phyloP scores from a whole-genome alignment of 2,797 vertebrate genomes.

The Catharus ustulatus region DNA sequence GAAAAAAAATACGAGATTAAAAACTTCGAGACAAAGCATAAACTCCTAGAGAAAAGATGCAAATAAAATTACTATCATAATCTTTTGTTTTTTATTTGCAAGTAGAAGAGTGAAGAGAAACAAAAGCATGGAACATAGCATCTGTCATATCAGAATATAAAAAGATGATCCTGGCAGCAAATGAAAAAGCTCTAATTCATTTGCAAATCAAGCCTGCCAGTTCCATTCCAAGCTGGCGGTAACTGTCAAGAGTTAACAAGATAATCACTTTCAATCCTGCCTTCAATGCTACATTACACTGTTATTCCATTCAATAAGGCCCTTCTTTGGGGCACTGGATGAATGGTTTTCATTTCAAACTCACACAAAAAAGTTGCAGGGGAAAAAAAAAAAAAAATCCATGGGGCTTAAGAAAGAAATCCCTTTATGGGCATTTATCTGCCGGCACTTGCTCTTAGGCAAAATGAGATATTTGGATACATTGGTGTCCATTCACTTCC shows the following conservation, averaged over 20 bases:
- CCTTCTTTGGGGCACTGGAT: conserved; percentile 89
- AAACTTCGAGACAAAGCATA: conserved; percentile 88
- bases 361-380: conserved; percentile 84
- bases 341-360: conserved; percentile 92
- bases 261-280: conserved; percentile 99
- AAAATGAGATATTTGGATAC: conserved; percentile 83
- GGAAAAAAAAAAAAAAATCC: conserved; percentile 76
- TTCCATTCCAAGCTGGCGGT: conserved; percentile 94
- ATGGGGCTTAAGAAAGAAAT: conserved; percentile 83
- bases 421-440: conserved; percentile 87
- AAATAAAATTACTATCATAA: conserved; percentile 89
- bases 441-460: conserved; percentile 82
- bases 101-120: conserved; percentile 87
- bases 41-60: conserved; percentile 83
- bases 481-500: conserved; percentile 88
- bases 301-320: conserved; percentile 90
- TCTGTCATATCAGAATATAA: conserved; percentile 99
- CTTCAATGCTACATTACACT: conserved; percentile 94
- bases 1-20: conserved; percentile 81
- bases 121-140: conserved; percentile 92
- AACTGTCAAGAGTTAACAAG: conserved; percentile 99
- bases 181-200: conserved; percentile 96
- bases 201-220: conserved; percentile 97
- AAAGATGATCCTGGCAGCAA: conserved; percentile 97
- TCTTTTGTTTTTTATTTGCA: conserved; percentile 88